Evolutionary conservation across 2,797 vertebrate species (phyloP).

Genomic region (Pseudocheirus occidentalis): DNA sequence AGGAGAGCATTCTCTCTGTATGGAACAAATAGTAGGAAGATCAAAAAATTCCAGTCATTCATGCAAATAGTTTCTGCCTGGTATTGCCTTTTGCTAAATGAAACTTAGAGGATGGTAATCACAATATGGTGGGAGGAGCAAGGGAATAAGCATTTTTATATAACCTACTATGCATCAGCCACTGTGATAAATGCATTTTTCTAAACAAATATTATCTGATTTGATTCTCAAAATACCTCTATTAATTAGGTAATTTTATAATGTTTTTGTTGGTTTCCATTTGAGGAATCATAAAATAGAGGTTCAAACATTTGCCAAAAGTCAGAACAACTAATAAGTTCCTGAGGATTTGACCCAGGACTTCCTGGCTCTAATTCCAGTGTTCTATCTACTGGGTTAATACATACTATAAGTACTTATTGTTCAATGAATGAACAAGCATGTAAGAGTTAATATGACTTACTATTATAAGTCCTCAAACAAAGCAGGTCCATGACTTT

Average conservation of each 20-base stretch:
- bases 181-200: not conserved
- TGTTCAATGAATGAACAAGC: constrained; percentile 20
- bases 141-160: not conserved
- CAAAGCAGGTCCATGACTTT: constrained; percentile 19
- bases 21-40: constrained; percentile 22
- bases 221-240: not conserved
- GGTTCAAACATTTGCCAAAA: not conserved
- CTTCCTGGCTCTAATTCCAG: not conserved
- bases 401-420: not conserved
- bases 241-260: not conserved
- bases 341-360: not conserved
- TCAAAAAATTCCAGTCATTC: not conserved
- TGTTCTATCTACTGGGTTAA: not conserved
- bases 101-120: not conserved
- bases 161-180: not conserved
- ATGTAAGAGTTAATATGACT: constrained; percentile 17
- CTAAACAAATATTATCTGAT: not conserved
- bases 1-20: not conserved
- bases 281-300: not conserved
- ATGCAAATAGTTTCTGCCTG: not conserved
- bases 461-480: constrained; percentile 19
- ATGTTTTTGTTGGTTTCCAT: not conserved
- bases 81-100: not conserved
- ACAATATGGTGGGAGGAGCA: not conserved
- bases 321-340: not conserved